Conservation (phyloP, 2,113 vertebrate genomes). For the Ageneiosus marmoratus region DNA sequence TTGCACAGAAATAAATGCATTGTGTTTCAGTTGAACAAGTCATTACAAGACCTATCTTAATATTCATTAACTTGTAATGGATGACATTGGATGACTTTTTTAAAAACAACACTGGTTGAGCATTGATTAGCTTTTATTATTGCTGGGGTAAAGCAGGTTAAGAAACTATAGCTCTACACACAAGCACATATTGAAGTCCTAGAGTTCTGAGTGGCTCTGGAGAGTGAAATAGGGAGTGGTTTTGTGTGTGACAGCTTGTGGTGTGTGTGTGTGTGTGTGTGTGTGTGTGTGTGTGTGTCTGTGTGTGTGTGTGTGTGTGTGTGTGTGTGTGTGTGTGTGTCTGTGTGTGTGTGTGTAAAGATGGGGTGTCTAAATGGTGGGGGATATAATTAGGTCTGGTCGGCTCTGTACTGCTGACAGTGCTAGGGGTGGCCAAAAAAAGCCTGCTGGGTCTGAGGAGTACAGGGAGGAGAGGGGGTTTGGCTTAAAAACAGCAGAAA, state of each 20-base stretch:
- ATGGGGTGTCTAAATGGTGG: slow-evolving; percentile 69
- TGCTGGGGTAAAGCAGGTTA: slow-evolving; percentile 8
- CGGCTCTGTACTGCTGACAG: slow-evolving; percentile 73
- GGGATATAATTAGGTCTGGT: slow-evolving; percentile 78
- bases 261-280: slow-evolving; percentile 47
- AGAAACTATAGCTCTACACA: slow-evolving; percentile 43
- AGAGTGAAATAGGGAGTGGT: slow-evolving; percentile 38
- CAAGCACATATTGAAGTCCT: slow-evolving; percentile 66
- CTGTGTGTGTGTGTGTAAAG: slow-evolving; percentile 59
- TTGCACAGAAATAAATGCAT: neutral
- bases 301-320: slow-evolving; percentile 46
- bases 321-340: slow-evolving; percentile 39
- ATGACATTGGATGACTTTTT: slow-evolving; percentile 4
- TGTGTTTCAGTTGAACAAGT: neutral
- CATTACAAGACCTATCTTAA: neutral
- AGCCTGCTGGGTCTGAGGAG: slow-evolving; percentile 61
- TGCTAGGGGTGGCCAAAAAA: slow-evolving; percentile 73
- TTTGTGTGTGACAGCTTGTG: slow-evolving; percentile 34
- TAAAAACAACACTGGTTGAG: neutral
- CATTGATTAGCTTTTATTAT: slow-evolving; percentile 23
- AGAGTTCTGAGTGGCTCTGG: slow-evolving; percentile 31
- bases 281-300: slow-evolving; percentile 42
- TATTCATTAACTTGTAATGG: slow-evolving; percentile 3
- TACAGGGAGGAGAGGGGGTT: slow-evolving; percentile 55
- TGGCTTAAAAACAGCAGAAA: slow-evolving; percentile 61